Conservation (phyloP, 2,113 vertebrate genomes). For the Colistium nudipinnis region DNA sequence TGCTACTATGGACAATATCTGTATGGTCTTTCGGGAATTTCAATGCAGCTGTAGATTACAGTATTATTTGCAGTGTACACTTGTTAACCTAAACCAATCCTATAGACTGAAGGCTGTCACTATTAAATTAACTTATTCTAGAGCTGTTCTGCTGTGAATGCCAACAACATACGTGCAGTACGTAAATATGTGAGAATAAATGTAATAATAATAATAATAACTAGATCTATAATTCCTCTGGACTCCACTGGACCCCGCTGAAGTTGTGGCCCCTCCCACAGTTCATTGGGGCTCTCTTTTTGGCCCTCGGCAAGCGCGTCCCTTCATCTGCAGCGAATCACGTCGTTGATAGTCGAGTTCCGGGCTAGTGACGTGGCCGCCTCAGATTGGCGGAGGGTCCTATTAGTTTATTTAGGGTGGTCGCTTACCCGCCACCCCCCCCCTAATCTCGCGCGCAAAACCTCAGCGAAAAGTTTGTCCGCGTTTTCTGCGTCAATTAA, state of each 20-base stretch:
- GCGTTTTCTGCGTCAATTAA: constrained; percentile 53
- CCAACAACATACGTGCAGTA: neutral
- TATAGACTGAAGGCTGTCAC: neutral
- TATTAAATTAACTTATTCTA: neutral
- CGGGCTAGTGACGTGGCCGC: constrained; percentile 4
- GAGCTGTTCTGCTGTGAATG: neutral
- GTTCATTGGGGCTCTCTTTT: too few relatives aligned
- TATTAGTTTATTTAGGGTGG: constrained; percentile 68
- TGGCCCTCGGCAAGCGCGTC: too few relatives aligned
- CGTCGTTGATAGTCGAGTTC: constrained; percentile 17
- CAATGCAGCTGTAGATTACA: neutral
- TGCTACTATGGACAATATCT: constrained; percentile 35
- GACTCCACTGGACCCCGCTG: neutral
- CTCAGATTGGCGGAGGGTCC: constrained; percentile 65
- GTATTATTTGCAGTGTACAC: too few relatives aligned
- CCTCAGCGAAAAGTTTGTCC: constrained; percentile 50
- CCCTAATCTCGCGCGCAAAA: constrained; percentile 27
- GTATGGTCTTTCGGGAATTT: constrained; percentile 25
- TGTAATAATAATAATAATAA: too few relatives aligned
- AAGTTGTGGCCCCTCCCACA: neutral
- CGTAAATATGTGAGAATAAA: too few relatives aligned
- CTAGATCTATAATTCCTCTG: neutral
- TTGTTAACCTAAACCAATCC: too few relatives aligned
- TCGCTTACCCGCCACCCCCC: constrained; percentile 62
- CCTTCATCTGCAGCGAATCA: constrained; percentile 68